Conservation (phyloP, 2,888 invertebrate species). For the Trichogramma dendrolimi region DNA sequence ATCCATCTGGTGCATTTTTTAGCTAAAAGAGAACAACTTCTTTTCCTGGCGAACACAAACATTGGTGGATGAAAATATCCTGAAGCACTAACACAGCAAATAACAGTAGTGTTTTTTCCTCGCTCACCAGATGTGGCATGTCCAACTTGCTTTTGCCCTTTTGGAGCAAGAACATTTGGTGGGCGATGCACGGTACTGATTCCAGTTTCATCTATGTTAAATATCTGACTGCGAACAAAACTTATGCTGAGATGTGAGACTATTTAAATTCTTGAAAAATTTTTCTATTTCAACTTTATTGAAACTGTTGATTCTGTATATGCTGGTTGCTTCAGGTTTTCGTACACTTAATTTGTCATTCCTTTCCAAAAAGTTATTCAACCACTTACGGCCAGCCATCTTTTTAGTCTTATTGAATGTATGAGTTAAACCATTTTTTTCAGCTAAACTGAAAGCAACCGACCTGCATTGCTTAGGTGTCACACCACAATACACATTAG, state of each 20-base stretch:
- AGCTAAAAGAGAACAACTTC: slow-evolving; percentile 28
- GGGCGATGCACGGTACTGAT: slow-evolving; percentile 25
- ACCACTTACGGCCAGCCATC: slow-evolving; percentile 31
- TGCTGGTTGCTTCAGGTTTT: slow-evolving; percentile 21
- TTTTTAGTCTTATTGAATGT: slow-evolving; percentile 27
- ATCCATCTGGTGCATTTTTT: slow-evolving; percentile 27
- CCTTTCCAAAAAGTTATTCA: slow-evolving; percentile 25
- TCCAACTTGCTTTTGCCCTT: slow-evolving; percentile 29
- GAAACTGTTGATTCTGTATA: slow-evolving; percentile 22
- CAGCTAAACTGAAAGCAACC: slow-evolving; percentile 28
- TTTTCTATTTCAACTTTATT: slow-evolving; percentile 26
- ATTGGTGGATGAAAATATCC: slow-evolving; percentile 27
- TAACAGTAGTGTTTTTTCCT: slow-evolving; percentile 31
- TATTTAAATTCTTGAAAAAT: slow-evolving; percentile 23
- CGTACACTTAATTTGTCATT: slow-evolving; percentile 23
- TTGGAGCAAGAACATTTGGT: slow-evolving; percentile 24
- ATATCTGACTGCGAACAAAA: slow-evolving; percentile 24
- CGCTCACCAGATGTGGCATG: slow-evolving; percentile 29
- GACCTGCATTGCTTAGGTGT: slow-evolving; percentile 23
- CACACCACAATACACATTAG: slow-evolving; percentile 17
- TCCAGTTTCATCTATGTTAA: slow-evolving; percentile 30
- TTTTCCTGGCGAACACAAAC: slow-evolving; percentile 29
- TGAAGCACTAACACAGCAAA: slow-evolving; percentile 24
- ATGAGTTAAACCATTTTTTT: slow-evolving; percentile 24
- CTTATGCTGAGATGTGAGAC: slow-evolving; percentile 17